Base-by-base conservation (phyloP, 2,113 vertebrate genomes). In the Gulo gulo region DNA sequence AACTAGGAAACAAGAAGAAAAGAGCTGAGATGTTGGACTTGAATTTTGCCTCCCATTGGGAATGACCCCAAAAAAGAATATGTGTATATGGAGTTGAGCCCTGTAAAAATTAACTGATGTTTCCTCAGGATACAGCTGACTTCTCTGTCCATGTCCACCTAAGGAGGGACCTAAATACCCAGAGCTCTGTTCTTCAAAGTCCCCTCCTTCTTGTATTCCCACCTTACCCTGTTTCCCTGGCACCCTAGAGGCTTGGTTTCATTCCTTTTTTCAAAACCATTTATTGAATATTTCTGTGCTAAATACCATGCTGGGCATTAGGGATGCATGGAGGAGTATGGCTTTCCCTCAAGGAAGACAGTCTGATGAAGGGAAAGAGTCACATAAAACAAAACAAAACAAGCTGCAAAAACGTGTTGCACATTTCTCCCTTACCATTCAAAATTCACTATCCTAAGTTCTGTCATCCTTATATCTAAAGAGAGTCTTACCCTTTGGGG, bases 1-100 rank as follows among this genome's bases (percentile, higher is more conserved):
- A 98, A 98, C 98, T 98, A 97, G 96, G 95, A 98, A 98, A 97
- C 79, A 95, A 88, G 98, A 98, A 98, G 96, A 57, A 97, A 97
- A 96, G 97, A 98, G 97, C 98, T 98, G 98, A 98, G 81, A 97
- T 95, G 97, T 36, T 42, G 98, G 96, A 98, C 96, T 97, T 97
- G 91, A 96, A 97, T 98, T 98, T 98, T 96, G 97, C 85, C 97
- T 98, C 69, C 93, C 89, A 61, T 69, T 2, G 6, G 87, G 63
- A 88, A 93, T 59, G 34, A 94, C 36, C 65, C 52, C 23, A 1
- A 6, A 79, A 84, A 96, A 79, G 34, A 89, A 76, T 76, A 73
- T 50, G 50, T 81, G 15, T 84, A 31, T 91, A 89, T 84, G 15
- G 42, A 96, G 31, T 50, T 76, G 76, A 87, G 16, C 15, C 47